Evolutionary conservation across 2,888 invertebrate genomes (phyloP).

Genomic region (Slavum lentiscoides): DNA sequence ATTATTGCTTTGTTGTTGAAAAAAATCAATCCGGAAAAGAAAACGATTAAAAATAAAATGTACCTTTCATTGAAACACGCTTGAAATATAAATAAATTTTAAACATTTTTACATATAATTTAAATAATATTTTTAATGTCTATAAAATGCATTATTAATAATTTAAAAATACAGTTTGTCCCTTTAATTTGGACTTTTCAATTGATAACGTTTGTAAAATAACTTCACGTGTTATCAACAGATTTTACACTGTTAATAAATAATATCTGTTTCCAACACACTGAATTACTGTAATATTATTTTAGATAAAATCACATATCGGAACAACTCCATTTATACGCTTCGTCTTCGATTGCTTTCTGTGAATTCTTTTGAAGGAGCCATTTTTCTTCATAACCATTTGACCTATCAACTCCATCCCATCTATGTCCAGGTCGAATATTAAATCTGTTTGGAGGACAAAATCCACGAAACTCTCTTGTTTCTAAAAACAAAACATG

Average conservation of each 20-base stretch:
- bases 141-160: background rate
- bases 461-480: conserved; percentile 78
- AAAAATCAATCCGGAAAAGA: conserved; percentile 89
- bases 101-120: background rate
- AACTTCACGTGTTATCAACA: no score
- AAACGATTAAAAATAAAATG: conserved; percentile 91
- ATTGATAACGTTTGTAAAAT: no score
- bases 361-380: conserved; percentile 75
- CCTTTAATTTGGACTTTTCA: no score
- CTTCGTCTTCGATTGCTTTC: conserved; percentile 79
- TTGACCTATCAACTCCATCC: conserved; percentile 98
- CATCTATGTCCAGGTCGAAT: conserved; percentile 93
- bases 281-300: no score
- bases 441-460: conserved; percentile 87
- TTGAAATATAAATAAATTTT: background rate
- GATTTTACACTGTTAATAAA: no score
- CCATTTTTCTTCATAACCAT: conserved; percentile 90
- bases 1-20: conserved; percentile 94
- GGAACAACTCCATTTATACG: conserved; percentile 91
- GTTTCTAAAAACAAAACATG: conserved; percentile 59
- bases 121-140: background rate
- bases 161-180: background rate
- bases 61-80: conserved; percentile 82
- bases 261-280: no score
- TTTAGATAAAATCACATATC: conserved; percentile 72